Evolutionary conservation across 1,140 invertebrate genomes (phyloP), one percentile per base, ranked within the genome.

Genomic region (Drosophila lowei): DNA sequence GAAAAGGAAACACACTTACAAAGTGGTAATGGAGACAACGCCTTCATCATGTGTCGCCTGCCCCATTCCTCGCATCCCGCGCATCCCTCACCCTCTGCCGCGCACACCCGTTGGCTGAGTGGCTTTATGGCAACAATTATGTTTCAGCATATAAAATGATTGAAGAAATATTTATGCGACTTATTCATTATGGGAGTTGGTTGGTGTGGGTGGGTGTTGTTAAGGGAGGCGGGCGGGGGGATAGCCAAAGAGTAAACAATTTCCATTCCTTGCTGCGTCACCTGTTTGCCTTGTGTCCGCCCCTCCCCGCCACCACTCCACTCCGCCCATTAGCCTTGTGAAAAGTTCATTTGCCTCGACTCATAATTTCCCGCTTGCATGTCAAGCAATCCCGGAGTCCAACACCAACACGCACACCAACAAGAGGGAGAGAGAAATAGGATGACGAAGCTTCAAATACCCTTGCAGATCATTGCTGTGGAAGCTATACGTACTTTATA

Each of bases 361-460:
- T 86, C 81, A 86, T 86, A 86, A 86, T 86, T 86, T 81, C 65
- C 81, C 70, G 83, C 81, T 86, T 86, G 81, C 81, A 86, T 86
- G 81, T 86, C 73, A 74, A 72, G 78, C 80, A 72, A 79, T 54
- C 47, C 34, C 34, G 48, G 54, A 48, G 71, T 48, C 72, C 48
- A 63, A 63, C 34, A 50, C 71, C 46, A 34, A 59, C 62, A 65
- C 72, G 34, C 34, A 38, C 34, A 38, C 34, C 34, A 73, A 64
- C 75, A 60, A 59, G 16, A 48, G 54, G 28, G 44, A 44, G 44
- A 72, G 47, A 38, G 18, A 34, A 41, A 48, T 25, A 63, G 15
- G 3, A 28, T n/a, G 13, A 48, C 15, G 30, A 46, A 46, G 42
- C 18, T 38, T 38, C 11, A 13, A 38, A 38, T 38, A 13, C 34